phyloP scores from a whole-genome alignment of 2,888 invertebrate genomes.

The Andrena dorsata region DNA sequence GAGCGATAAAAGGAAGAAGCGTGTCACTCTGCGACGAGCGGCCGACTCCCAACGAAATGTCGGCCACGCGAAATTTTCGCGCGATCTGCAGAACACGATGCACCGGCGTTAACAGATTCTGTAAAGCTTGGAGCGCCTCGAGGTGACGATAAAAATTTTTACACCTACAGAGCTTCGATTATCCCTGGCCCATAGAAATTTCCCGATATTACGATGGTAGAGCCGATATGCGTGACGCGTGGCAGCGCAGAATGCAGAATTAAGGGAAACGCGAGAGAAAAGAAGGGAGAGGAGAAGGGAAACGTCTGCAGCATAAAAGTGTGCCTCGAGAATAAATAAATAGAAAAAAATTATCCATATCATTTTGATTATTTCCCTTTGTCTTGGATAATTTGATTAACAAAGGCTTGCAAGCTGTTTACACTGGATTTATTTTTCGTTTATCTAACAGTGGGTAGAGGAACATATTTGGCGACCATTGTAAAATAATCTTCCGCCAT shows the following conservation, averaged over 20 bases:
- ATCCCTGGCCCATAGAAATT: slow-evolving; percentile 40
- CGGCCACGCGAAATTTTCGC: slow-evolving; percentile 35
- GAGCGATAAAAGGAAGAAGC: background rate
- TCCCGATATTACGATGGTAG: slow-evolving; percentile 57
- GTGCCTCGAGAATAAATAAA: background rate
- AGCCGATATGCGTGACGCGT: slow-evolving; percentile 42
- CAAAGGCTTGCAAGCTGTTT: background rate
- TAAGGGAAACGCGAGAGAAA: slow-evolving; percentile 34
- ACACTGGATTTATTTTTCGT: background rate
- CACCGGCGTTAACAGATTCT: slow-evolving; percentile 48
- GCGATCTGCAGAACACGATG: slow-evolving; percentile 39
- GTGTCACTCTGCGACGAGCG: slow-evolving; percentile 7
- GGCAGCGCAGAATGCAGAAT: slow-evolving; percentile 19
- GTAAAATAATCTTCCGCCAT: too few species aligned
- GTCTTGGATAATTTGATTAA: background rate
- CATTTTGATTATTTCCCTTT: background rate
- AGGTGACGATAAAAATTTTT: slow-evolving; percentile 52
- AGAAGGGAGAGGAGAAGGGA: background rate
- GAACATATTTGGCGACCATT: too few species aligned
- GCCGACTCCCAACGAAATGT: slow-evolving; percentile 13
- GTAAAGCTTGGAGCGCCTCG: slow-evolving; percentile 2
- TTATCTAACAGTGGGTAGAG: background rate
- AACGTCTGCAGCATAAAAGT: background rate
- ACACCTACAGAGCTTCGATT: slow-evolving; percentile 45
- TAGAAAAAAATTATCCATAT: background rate